Evolutionary conservation across 2,797 vertebrate genomes (phyloP).

Genomic region (Cryptoblepharus egeriae): DNA sequence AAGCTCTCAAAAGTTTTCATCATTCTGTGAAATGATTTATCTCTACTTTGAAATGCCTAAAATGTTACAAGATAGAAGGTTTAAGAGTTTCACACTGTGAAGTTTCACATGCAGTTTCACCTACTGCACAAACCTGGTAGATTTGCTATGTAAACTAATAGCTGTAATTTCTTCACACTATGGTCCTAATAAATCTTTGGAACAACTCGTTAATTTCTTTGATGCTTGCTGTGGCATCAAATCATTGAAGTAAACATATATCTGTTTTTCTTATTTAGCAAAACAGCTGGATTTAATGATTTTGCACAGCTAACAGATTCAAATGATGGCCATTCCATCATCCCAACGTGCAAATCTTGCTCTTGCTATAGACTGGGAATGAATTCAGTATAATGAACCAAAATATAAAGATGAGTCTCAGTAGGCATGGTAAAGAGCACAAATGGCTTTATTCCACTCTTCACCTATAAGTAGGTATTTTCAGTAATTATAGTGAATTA

Average conservation of each 20-base stretch:
- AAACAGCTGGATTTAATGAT: neutral
- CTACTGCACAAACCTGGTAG: neutral
- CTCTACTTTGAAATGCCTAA: neutral
- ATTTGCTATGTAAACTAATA: neutral
- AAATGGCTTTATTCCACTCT: neutral
- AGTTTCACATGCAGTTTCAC: neutral
- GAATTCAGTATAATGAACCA: neutral
- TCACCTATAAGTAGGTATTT: conserved; percentile 8
- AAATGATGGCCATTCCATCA: neutral
- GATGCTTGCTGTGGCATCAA: conserved; percentile 13
- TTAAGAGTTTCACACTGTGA: neutral
- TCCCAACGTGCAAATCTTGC: neutral
- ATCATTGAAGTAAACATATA: neutral
- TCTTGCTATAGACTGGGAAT: neutral
- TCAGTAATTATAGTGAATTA: conserved; percentile 1
- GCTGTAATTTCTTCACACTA: neutral
- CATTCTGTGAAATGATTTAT: neutral
- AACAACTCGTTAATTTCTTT: conserved; percentile 14
- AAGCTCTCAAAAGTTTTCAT: neutral
- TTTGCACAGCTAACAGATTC: neutral
- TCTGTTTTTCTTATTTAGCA: neutral
- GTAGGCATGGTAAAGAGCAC: neutral
- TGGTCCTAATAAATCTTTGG: neutral
- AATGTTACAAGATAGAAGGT: neutral
- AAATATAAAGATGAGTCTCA: neutral